Evolutionary conservation across 2,113 vertebrate species (phyloP).

Genomic region (Prionailurus bengalensis): DNA sequence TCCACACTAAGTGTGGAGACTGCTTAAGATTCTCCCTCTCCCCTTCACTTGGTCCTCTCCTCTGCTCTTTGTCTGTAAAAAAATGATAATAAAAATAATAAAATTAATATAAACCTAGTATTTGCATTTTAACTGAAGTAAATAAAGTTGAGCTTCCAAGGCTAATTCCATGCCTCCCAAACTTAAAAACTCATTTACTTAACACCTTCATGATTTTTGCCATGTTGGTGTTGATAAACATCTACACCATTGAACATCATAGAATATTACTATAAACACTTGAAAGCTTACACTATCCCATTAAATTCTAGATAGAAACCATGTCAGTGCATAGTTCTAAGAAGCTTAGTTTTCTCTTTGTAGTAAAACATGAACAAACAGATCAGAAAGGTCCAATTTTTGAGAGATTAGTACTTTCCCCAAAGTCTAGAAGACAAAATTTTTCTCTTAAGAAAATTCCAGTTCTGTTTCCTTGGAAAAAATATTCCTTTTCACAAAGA

Average conservation of each 20-base stretch:
- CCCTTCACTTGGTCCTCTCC: too few species aligned
- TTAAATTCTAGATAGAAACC: constrained; percentile 19
- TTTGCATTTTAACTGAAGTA: neutral
- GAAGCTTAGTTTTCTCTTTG: neutral
- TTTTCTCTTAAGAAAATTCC: neutral
- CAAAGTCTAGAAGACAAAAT: neutral
- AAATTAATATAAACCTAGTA: neutral
- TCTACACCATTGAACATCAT: neutral
- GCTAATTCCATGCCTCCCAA: neutral
- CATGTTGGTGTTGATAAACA: neutral
- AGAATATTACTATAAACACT: neutral
- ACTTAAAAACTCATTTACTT: neutral
- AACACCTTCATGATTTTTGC: neutral
- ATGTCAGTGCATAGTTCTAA: neutral
- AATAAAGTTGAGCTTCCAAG: neutral
- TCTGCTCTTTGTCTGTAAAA: too few species aligned
- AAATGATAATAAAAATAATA: too few species aligned
- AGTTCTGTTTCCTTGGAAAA: neutral
- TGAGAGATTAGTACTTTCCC: neutral
- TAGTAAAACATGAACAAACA: neutral
- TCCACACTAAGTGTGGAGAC: too few species aligned
- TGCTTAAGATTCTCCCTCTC: too few species aligned
- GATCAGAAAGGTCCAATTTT: neutral
- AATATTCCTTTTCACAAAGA: neutral
- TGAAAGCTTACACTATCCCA: neutral